These are phyloP conservation scores for Calosoma granatense DNA, from an alignment of 1,140 invertebrate genomes.

Conservation along the genomic window DNA sequence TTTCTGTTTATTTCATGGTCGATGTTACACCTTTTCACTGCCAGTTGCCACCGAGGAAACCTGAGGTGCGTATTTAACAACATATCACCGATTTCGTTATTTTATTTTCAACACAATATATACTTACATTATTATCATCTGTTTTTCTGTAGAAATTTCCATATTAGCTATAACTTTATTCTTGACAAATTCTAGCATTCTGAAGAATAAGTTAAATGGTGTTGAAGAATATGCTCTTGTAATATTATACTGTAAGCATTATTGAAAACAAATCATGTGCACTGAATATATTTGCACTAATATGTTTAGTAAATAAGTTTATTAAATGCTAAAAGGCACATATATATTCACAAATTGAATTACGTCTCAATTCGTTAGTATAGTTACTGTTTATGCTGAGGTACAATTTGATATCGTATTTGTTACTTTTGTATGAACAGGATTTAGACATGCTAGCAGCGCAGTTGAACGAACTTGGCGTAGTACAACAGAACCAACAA, in stretches of 20 bases:
- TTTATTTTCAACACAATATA: neutral
- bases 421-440: conserved; percentile 45
- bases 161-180: conserved; percentile 12
- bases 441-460: conserved; percentile 88
- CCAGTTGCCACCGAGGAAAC: conserved; percentile 69
- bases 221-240: too few species aligned
- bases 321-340: too few species aligned
- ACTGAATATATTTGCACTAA: too few species aligned
- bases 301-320: too few species aligned
- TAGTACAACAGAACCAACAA: conserved; percentile 44
- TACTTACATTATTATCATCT: too few species aligned
- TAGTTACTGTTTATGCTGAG: too few species aligned
- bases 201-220: neutral
- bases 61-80: conserved; percentile 56
- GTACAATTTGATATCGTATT: too few species aligned
- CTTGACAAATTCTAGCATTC: neutral
- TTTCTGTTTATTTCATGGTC: conserved; percentile 34
- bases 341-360: too few species aligned
- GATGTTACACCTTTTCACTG: conserved; percentile 30
- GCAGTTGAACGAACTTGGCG: conserved; percentile 84
- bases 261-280: too few species aligned
- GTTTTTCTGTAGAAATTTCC: too few species aligned
- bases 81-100: conserved; percentile 9
- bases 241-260: neutral
- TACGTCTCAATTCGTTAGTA: too few species aligned